These are phyloP conservation scores for Eucidaris tribuloides DNA, from an alignment of 35 echinoderm and acorn worm species.

Conservation along the genomic window DNA sequence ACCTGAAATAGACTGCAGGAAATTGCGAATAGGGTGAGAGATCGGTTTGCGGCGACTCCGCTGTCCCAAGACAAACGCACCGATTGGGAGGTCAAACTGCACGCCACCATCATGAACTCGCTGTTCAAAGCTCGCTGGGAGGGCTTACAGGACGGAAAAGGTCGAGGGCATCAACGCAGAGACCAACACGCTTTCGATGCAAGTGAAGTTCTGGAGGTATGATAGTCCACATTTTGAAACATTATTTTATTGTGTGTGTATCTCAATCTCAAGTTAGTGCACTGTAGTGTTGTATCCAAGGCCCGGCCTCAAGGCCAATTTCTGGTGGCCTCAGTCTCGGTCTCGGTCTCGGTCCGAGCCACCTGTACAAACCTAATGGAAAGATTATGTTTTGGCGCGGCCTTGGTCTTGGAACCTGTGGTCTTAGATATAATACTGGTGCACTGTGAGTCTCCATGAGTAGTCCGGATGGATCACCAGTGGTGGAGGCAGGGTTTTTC, in stretches of 20 bases:
- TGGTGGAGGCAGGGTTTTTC: too few species aligned
- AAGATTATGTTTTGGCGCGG: too few species aligned
- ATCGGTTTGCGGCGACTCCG: conserved; percentile 56
- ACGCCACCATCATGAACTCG: conserved; percentile 82
- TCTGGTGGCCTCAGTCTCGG: too few species aligned
- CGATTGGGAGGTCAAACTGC: conserved; percentile 82
- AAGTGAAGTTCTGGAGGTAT: conserved; percentile 44
- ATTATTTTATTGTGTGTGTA: not conserved
- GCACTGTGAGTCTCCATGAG: not conserved
- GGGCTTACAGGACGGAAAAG: conserved; percentile 17
- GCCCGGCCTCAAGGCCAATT: too few species aligned
- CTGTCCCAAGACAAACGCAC: conserved; percentile 53
- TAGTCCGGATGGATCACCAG: not conserved
- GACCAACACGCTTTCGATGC: conserved; percentile 57
- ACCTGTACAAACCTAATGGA: too few species aligned
- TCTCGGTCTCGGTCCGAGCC: too few species aligned
- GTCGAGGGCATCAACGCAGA: conserved; percentile 11
- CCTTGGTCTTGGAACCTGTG: too few species aligned
- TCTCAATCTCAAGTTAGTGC: not conserved
- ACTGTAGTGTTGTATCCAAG: too few species aligned
- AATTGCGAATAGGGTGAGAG: conserved; percentile 67
- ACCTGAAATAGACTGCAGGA: conserved; percentile 91
- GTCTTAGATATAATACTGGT: too few species aligned
- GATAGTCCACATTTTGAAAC: not conserved
- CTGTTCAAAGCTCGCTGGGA: conserved; percentile 51